Percentiles rank a stretch among this genome's conserved stretches.
phyloP scores from a whole-genome alignment of 1,140 invertebrate species.

The Temnothorax longispinosus region DNA sequence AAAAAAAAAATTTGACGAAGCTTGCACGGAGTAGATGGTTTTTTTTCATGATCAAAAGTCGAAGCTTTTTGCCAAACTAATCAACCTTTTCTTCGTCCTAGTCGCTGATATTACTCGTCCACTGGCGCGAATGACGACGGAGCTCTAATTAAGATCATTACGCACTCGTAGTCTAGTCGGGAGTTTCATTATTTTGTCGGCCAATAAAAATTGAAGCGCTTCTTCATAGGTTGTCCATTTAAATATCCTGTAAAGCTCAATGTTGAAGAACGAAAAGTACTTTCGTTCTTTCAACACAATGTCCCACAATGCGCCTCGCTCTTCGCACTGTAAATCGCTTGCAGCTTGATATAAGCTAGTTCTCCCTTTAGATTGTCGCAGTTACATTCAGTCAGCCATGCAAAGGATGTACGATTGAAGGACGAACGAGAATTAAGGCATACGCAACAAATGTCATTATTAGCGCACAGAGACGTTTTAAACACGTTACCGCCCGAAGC shows the following conservation, averaged over 20 bases:
- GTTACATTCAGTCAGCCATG: slow-evolving; percentile 90
- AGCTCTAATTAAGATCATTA: slow-evolving; percentile 4
- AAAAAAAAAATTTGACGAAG: background rate
- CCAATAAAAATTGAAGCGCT: slow-evolving; percentile 4
- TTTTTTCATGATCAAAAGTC: background rate
- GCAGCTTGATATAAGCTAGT: slow-evolving; percentile 81
- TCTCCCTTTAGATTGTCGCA: slow-evolving; percentile 88
- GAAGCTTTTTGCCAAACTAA: background rate
- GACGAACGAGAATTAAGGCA: slow-evolving; percentile 91
- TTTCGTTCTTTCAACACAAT: background rate
- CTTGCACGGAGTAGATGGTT: background rate
- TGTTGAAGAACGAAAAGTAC: slow-evolving; percentile 14
- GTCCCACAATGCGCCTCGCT: background rate
- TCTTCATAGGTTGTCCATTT: background rate
- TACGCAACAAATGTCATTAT: slow-evolving; percentile 89
- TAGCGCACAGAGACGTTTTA: slow-evolving; percentile 89
- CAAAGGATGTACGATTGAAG: slow-evolving; percentile 90
- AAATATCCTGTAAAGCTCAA: background rate
- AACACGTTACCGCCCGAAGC: slow-evolving; percentile 89
- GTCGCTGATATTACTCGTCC: background rate
- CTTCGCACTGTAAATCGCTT: slow-evolving; percentile 27
- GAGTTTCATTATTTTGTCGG: slow-evolving; percentile 27
- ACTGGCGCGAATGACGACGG: background rate
- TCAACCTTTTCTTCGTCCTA: background rate
- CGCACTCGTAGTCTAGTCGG: background rate